Percentiles rank a stretch among this genome's conserved stretches.
phyloP scores from a whole-genome alignment of 2,113 vertebrate species.

The Engraulis encrasicolus region DNA sequence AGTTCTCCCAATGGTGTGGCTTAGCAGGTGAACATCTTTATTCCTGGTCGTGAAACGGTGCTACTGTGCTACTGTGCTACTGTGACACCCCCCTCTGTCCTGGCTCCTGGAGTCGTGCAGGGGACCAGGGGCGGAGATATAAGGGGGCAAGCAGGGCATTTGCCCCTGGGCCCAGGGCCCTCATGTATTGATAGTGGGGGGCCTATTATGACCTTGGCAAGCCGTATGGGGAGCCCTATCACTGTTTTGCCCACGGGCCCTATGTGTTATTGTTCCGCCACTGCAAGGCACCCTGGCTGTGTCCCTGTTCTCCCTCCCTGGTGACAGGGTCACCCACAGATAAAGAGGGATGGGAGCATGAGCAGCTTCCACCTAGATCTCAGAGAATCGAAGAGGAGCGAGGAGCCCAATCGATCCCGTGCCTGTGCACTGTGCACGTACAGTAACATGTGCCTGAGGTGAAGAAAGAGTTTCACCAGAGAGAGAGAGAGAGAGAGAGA shows the following conservation, averaged over 20 bases:
- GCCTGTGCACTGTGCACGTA: neutral
- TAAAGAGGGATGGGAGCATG: neutral
- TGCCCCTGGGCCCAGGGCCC: too few species aligned
- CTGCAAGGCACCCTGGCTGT: neutral
- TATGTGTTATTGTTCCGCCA: too few species aligned
- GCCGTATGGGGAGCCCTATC: too few species aligned
- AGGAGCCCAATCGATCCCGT: neutral
- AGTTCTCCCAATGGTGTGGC: neutral
- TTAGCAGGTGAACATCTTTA: neutral
- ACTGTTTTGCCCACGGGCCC: too few species aligned
- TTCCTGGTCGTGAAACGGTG: neutral
- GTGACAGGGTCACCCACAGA: neutral
- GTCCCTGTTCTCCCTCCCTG: neutral
- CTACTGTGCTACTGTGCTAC: too few species aligned
- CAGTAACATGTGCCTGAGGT: conserved; percentile 1
- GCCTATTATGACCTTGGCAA: too few species aligned
- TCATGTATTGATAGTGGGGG: too few species aligned
- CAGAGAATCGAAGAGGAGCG: neutral
- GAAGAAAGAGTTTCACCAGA: neutral
- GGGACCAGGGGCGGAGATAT: too few species aligned
- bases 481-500: neutral
- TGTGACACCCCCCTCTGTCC: neutral
- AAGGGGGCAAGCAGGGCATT: too few species aligned
- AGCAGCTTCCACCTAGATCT: conserved; percentile 5
- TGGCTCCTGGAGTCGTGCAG: neutral